Base-by-base conservation (phyloP, 2,888 invertebrate genomes). In the Myopa testacea region DNA sequence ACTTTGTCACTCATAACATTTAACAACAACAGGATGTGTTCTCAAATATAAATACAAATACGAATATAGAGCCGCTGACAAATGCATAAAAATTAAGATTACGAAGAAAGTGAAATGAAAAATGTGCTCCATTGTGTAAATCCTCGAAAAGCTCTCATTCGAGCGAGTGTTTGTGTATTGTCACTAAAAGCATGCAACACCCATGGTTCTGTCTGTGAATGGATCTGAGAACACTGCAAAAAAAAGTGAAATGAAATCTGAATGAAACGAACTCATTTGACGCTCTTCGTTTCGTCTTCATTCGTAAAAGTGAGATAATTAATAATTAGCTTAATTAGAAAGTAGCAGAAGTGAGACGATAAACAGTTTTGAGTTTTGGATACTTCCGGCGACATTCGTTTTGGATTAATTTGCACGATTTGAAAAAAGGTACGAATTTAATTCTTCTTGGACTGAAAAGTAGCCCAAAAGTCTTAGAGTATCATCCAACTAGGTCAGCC, bases 141-240 rank as follows among this genome's bases (percentile, higher is more conserved):
- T 34, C n/a, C 19, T 19, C 71, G n/a, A 72, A 72, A 72, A 60
- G 58, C 52, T 34, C 65, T 45, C 52, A 50, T 37, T 6, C 40
- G 50, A 50, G 52, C n/a, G 50, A 14, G 63, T 8, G 26, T 12
- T 40, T 69, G 38, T 14, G 26, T 60, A 12, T 72, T 65, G 37
- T 63, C 52, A 52, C 74, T 72, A 65, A 74, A 74, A 52, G 74
- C 37, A 74, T 74, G 74, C 74, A 74, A 63, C 55, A 37, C 38
- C n/a, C 65, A 74, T 73, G 40, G 73, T 62, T 26, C 19, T 73
- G 40, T 62, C 62, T 19, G 45, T 19, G 52, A 19, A 70, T 34
- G 19, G 58, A 60, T 58, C 8, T 37, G n/a, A 45, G 6, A 72
- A 72, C 55, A 71, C 34, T 40, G 55, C 45, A 45, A 26, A 26